These are phyloP conservation scores for Saxidomus purpurata DNA, from an alignment of 1,140 invertebrate species.

Conservation along the genomic window DNA sequence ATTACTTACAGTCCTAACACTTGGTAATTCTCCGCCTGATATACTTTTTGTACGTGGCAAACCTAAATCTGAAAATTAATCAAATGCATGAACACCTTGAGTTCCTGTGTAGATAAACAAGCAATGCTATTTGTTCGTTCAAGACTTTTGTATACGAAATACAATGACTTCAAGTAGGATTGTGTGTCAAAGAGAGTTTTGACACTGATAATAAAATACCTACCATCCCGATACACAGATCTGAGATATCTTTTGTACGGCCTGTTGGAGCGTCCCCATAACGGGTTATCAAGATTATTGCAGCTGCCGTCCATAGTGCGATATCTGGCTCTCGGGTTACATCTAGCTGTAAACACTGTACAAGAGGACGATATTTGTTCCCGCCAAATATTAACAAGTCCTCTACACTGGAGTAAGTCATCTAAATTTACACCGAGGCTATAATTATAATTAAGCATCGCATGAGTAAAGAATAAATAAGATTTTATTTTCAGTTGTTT, in stretches of 20 bases:
- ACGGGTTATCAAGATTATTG: not conserved
- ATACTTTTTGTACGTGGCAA: not conserved
- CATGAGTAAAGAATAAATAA: no score
- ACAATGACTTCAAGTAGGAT: no score
- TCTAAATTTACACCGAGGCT: not conserved
- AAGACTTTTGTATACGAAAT: no score
- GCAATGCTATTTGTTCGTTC: no score
- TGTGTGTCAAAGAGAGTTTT: no score
- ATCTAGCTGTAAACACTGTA: not conserved
- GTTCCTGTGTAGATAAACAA: no score
- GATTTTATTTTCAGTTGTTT: no score
- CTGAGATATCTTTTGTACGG: not conserved
- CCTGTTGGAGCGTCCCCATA: not conserved
- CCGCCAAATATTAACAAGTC: not conserved
- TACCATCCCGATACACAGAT: slow-evolving; percentile 8
- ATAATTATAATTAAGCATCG: not conserved
- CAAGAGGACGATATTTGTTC: not conserved
- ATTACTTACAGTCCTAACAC: slow-evolving; percentile 56
- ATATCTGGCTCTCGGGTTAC: not conserved
- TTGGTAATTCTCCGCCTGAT: slow-evolving; percentile 25
- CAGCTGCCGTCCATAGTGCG: not conserved
- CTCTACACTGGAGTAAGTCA: not conserved
- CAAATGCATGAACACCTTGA: no score
- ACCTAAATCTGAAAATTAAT: not conserved
- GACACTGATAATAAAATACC: no score